Conservation (phyloP, 2,113 vertebrate species). For the Gambusia affinis region DNA sequence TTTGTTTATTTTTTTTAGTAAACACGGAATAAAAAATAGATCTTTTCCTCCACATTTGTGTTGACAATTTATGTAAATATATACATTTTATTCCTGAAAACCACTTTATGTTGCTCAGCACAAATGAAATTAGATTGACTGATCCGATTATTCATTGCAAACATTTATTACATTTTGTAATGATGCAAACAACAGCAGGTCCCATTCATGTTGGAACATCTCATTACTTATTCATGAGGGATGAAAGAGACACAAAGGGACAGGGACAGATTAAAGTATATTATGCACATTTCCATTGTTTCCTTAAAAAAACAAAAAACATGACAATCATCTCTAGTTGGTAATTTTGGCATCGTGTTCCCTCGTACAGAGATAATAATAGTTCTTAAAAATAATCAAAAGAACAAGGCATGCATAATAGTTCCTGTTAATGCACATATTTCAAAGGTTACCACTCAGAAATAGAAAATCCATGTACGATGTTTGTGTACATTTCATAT, state of each 20-base stretch:
- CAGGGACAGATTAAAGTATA: conserved; percentile 63
- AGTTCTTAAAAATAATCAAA: conserved; percentile 61
- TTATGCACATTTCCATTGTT: conserved; percentile 64
- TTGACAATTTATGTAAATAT: background rate
- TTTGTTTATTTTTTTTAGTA: too few species aligned
- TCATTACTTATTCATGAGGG: conserved; percentile 64
- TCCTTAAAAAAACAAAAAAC: conserved; percentile 53
- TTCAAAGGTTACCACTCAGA: conserved; percentile 67
- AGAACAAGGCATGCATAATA: conserved; percentile 82
- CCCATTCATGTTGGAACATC: conserved; percentile 71
- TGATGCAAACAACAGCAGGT: conserved; percentile 75
- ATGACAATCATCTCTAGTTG: conserved; percentile 57
- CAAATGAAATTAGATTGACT: background rate
- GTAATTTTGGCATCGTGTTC: conserved; percentile 71
- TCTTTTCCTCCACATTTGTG: background rate
- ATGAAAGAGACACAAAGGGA: conserved; percentile 68
- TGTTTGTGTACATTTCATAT: conserved; percentile 77
- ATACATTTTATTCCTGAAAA: background rate
- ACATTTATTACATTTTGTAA: conserved; percentile 82
- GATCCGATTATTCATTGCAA: conserved; percentile 78
- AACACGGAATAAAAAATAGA: too few species aligned
- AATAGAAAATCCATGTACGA: conserved; percentile 75
- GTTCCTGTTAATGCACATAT: conserved; percentile 73
- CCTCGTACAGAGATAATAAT: conserved; percentile 56
- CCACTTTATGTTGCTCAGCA: background rate